These are phyloP conservation scores for Mimas tiliae DNA, from an alignment of 2,888 invertebrate genomes.

Conservation along the genomic window DNA sequence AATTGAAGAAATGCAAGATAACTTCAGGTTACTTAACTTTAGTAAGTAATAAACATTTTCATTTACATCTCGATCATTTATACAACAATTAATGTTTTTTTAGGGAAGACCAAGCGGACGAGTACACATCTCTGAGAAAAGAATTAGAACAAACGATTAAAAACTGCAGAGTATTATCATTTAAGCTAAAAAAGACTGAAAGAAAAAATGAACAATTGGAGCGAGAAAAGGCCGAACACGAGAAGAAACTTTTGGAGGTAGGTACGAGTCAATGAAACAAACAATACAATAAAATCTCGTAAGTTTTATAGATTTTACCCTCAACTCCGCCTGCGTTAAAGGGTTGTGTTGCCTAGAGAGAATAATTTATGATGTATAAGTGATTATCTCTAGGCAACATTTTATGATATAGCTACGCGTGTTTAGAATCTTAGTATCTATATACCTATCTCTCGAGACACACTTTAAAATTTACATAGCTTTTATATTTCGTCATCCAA, in stretches of 20 bases:
- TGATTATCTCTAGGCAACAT: too few relatives aligned
- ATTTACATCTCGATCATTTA: not conserved
- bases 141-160: slow-evolving; percentile 98
- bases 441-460: too few relatives aligned
- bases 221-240: slow-evolving; percentile 91
- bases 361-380: too few relatives aligned
- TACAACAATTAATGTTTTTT: slow-evolving; percentile 42
- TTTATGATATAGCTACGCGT: too few relatives aligned
- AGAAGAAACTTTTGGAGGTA: slow-evolving; percentile 87
- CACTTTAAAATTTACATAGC: too few relatives aligned
- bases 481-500: too few relatives aligned
- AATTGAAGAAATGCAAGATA: slow-evolving; percentile 99
- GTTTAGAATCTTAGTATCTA: too few relatives aligned
- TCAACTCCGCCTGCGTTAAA: too few relatives aligned
- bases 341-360: too few relatives aligned
- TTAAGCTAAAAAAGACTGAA: slow-evolving; percentile 98
- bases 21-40: slow-evolving; percentile 87
- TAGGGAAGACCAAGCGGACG: slow-evolving; percentile 98
- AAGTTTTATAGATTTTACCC: too few relatives aligned
- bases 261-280: slow-evolving; percentile 4
- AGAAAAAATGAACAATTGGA: slow-evolving; percentile 94
- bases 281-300: not conserved
- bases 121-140: slow-evolving; percentile 96
- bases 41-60: not conserved
- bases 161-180: slow-evolving; percentile 98